A percentile compares a stretch with the other conserved stretches of the same genome.
These are phyloP conservation scores for Paraplagusia blochii DNA, from an alignment of 2,113 vertebrate genomes.

Conservation along the genomic window DNA sequence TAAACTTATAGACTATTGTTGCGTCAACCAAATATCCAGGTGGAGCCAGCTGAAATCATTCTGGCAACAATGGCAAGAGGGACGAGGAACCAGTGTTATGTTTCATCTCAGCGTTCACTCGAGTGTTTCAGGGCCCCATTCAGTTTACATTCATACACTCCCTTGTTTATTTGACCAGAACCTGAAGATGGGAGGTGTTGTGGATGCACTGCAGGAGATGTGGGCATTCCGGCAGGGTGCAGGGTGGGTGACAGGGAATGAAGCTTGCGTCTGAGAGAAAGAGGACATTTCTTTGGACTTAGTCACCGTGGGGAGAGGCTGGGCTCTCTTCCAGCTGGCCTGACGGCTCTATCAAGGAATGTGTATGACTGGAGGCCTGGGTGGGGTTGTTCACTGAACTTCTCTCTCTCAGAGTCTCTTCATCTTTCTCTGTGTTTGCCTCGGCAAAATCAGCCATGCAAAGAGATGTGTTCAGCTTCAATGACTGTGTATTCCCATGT, in stretches of 20 bases:
- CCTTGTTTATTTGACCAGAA: conserved; percentile 52
- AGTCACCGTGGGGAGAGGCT: conserved; percentile 76
- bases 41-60: not conserved
- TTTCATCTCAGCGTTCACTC: not conserved
- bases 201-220: conserved; percentile 7
- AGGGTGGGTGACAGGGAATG: conserved; percentile 46
- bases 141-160: conserved; percentile 9
- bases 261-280: conserved; percentile 49
- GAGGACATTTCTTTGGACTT: conserved; percentile 77
- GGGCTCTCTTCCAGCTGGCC: conserved; percentile 78
- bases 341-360: conserved; percentile 78
- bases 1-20: not conserved
- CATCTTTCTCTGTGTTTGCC: too few species aligned
- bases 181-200: conserved; percentile 20
- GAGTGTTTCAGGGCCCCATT: not conserved
- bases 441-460: conserved; percentile 36
- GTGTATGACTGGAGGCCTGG: conserved; percentile 77
- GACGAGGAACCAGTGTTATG: not conserved
- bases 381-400: conserved; percentile 65
- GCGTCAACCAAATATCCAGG: not conserved
- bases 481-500: conserved; percentile 27
- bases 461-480: conserved; percentile 24
- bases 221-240: conserved; percentile 20
- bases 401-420: conserved; percentile 22
- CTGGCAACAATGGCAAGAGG: not conserved